Evolutionary conservation across 92 coral and sea anemone genomes (phyloP), one percentile per base, ranked within the genome.

Genomic region (Epizoanthus fatuus): DNA sequence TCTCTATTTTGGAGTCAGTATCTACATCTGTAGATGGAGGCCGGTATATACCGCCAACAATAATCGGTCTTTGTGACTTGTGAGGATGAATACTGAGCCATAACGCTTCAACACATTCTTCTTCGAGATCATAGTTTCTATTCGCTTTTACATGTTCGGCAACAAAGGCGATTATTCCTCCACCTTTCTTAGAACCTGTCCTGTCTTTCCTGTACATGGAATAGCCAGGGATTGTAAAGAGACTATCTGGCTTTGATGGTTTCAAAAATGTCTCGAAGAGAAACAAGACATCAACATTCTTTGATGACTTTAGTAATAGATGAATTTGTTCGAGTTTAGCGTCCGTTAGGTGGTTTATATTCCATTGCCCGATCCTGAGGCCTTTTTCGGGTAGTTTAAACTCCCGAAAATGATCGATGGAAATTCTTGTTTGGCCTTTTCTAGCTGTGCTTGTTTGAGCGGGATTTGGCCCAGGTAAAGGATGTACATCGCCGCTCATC

Each of bases 251-350:
- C n/a, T 3, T 22, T 9, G 70, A 57, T n/a, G 89, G 85, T 73
- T 83, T 76, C 16, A 88, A 65, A 63, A 88, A 83, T 13, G 85
- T 89, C 62, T 89, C 92, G 40, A 77, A 40, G 52, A 89, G 80
- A 56, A 89, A 89, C 19, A 89, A 17, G 39, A 76, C 42, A 53
- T 89, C 92, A 22, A 58, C 32, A 57, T 67, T 53, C 52, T 49
- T 40, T 32, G 77, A 49, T 8, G 45, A 42, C 16, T 51, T 39
- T 42, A 69, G 52, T 22, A 69, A 15, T 39, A 39, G 52, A 15
- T 53, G 17, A 39, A 69, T 69, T 53, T 39, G 54, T 5, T 69
- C 74, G 44, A 69, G 52, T 45, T 69, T 69, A 35, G 78, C 47
- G 42, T 47, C 86, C 25, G 87, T 82, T 39, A 75, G 84, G 9